Evolutionary conservation across 1,140 invertebrate species (phyloP).

Genomic region (Drosophila ogumai): DNA sequence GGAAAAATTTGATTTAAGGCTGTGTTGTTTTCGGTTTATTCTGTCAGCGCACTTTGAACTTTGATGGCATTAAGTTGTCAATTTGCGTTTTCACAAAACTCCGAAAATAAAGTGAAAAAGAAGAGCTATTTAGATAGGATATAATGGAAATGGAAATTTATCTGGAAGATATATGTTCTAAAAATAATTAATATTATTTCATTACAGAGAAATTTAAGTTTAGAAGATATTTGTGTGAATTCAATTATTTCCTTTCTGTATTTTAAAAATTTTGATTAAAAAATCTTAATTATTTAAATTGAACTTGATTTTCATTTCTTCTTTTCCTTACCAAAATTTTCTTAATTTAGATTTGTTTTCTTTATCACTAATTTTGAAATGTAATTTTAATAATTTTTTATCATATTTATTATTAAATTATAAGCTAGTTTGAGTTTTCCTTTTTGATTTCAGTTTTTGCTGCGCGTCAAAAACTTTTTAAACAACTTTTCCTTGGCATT

Average conservation of each 20-base stretch:
- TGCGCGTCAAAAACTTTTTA: conserved; percentile 10
- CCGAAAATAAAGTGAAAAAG: neutral
- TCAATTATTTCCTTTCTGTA: too few relatives aligned
- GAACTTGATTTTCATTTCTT: neutral
- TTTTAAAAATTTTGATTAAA: neutral
- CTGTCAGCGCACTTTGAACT: conserved; percentile 72
- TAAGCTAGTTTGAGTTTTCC: conserved; percentile 5
- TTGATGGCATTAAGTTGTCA: conserved; percentile 81
- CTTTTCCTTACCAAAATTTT: neutral
- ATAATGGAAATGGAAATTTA: neutral
- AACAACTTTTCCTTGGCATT: conserved; percentile 19
- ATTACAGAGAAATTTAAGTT: neutral
- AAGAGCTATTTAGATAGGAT: neutral
- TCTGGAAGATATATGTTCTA: neutral
- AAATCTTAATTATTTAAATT: neutral
- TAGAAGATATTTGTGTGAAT: neutral
- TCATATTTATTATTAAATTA: conserved; percentile 1
- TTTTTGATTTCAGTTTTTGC: neutral
- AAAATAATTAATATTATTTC: neutral
- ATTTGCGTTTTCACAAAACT: conserved; percentile 60
- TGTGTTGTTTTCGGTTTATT: conserved; percentile 45
- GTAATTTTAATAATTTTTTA: too few relatives aligned
- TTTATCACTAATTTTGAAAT: neutral
- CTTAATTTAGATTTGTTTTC: neutral
- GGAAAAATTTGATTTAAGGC: neutral